phyloP scores from a whole-genome alignment of 2,797 vertebrate genomes.

The Sebastes kiyomatsui region DNA sequence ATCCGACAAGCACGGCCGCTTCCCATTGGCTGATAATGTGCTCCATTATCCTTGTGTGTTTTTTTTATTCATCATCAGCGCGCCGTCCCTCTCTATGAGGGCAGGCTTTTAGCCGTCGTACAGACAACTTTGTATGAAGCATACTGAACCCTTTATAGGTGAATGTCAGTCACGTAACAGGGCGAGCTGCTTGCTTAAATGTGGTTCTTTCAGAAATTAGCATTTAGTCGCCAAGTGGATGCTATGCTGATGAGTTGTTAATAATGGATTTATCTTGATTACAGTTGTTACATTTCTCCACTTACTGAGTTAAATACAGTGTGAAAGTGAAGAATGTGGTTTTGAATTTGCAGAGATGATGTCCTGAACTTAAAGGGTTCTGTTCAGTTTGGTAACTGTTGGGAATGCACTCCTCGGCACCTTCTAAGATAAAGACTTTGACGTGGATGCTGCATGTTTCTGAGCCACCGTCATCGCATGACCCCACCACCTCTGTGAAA shows the following conservation, averaged over 20 bases:
- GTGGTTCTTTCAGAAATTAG: not conserved
- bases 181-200: not conserved
- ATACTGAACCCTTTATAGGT: constrained; percentile 8
- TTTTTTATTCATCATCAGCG: too few species aligned
- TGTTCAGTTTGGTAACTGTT: not conserved
- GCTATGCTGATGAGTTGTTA: not conserved
- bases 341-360: not conserved
- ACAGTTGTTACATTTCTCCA: not conserved
- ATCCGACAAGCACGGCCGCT: not conserved
- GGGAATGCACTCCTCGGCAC: constrained; percentile 5
- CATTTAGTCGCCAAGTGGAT: not conserved
- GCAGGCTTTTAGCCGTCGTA: not conserved
- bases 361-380: constrained; percentile 10
- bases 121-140: constrained; percentile 27
- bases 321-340: not conserved
- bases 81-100: not conserved
- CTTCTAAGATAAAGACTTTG: constrained; percentile 32
- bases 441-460: constrained; percentile 68
- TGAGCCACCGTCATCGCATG: constrained; percentile 56
- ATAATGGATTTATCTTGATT: not conserved
- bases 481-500: constrained; percentile 46
- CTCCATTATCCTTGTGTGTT: not conserved
- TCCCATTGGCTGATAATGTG: too few species aligned
- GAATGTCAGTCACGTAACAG: constrained; percentile 9
- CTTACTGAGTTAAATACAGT: not conserved